Conservation (phyloP, 2,888 invertebrate genomes). For the Myopa testacea region DNA sequence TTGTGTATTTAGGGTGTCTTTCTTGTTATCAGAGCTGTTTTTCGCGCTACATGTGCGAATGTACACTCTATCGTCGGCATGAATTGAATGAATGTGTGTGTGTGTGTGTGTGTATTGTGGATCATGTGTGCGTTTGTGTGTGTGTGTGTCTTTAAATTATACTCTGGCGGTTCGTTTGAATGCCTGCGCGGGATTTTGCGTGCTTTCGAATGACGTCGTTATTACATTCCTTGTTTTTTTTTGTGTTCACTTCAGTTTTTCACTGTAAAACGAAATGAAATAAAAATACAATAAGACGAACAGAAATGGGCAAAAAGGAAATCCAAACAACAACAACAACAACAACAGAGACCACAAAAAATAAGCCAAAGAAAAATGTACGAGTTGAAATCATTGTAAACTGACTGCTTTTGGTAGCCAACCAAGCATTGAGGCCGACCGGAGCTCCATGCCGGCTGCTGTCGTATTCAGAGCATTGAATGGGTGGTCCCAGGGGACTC, state of each 20-base stretch:
- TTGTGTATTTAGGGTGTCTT: neutral
- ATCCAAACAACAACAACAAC: neutral
- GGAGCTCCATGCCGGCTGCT: conserved; percentile 13
- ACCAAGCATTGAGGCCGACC: neutral
- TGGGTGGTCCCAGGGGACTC: conserved; percentile 57
- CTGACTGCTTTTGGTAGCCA: conserved; percentile 13
- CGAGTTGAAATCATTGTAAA: conserved; percentile 1
- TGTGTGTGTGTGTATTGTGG: neutral
- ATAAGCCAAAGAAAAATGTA: neutral
- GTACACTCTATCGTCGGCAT: too few species aligned
- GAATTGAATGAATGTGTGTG: neutral
- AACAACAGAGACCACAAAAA: neutral
- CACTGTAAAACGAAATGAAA: conserved; percentile 14
- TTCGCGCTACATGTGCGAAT: neutral
- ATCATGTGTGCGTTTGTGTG: neutral
- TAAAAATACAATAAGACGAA: conserved; percentile 6
- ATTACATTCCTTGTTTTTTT: conserved; percentile 27
- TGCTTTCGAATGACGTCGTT: conserved; percentile 15
- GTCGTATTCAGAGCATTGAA: conserved; percentile 42
- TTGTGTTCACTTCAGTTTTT: conserved; percentile 26
- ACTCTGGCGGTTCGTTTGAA: neutral
- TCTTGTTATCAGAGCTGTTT: conserved; percentile 6
- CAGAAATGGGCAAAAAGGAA: neutral
- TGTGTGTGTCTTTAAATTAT: conserved; percentile 10
- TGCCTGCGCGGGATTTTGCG: neutral